Evolutionary conservation across 2,113 vertebrate genomes (phyloP).

Genomic region (Xenotilapia flavipinnis): DNA sequence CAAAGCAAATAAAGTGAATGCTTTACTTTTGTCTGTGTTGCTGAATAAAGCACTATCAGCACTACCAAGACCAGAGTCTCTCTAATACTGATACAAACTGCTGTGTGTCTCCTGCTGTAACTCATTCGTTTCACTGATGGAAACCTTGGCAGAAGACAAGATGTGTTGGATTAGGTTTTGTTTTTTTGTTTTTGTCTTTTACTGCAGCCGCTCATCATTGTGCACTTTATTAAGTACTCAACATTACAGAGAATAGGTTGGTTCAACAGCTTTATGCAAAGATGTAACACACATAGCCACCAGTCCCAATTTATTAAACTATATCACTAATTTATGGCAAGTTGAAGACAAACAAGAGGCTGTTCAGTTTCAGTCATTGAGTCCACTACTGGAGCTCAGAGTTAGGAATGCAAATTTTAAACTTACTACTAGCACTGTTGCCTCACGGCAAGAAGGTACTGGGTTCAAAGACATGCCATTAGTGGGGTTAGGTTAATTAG

Average conservation of each 20-base stretch:
- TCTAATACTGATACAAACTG: background rate
- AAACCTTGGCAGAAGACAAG: background rate
- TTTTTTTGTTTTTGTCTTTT: background rate
- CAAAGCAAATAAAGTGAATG: background rate
- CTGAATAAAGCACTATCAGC: background rate
- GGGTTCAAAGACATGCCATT: background rate
- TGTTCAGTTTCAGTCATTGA: background rate
- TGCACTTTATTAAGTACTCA: background rate
- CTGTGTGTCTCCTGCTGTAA: background rate
- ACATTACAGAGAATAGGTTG: background rate
- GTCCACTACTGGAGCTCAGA: background rate
- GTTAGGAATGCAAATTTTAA: background rate
- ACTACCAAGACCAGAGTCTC: background rate
- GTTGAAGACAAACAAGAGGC: background rate
- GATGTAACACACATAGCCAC: background rate
- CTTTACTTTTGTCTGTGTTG: background rate
- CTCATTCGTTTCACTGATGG: background rate
- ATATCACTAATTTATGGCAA: background rate
- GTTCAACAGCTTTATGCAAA: background rate
- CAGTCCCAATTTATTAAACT: background rate
- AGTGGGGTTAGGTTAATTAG: background rate
- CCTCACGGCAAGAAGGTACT: background rate
- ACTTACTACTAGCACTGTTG: background rate
- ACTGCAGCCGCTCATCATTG: background rate
- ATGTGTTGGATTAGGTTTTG: background rate